These are phyloP conservation scores for Euwallacea similis DNA, from an alignment of 1,140 invertebrate species.

Conservation along the genomic window DNA sequence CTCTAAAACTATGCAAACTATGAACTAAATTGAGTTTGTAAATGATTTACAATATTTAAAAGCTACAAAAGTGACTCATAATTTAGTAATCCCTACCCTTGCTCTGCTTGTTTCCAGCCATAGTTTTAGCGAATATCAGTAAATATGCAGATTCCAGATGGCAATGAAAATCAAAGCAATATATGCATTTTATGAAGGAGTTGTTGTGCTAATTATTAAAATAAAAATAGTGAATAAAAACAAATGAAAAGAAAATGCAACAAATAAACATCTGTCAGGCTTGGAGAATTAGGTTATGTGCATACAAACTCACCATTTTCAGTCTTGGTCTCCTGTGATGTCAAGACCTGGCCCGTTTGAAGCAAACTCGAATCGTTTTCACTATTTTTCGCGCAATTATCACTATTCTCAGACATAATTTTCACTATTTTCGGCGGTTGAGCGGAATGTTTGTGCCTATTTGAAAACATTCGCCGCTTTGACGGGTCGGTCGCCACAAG, in stretches of 20 bases:
- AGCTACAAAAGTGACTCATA: background rate
- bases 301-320: constrained; percentile 44
- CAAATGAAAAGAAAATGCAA: constrained; percentile 24
- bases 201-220: too few relatives aligned
- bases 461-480: constrained; percentile 34
- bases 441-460: constrained; percentile 37
- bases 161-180: too few relatives aligned
- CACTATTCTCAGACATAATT: constrained; percentile 51
- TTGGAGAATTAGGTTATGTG: constrained; percentile 28
- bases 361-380: constrained; percentile 45
- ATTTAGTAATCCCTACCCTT: background rate
- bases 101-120: background rate
- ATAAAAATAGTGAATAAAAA: background rate
- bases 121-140: background rate
- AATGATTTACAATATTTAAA: too few relatives aligned
- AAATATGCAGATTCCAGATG: background rate
- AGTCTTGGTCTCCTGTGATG: constrained; percentile 36
- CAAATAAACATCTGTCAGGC: constrained; percentile 40
- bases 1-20: too few relatives aligned
- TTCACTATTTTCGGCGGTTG: constrained; percentile 49
- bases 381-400: constrained; percentile 45
- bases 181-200: too few relatives aligned
- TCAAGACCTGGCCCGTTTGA: constrained; percentile 36
- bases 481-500: constrained; percentile 11
- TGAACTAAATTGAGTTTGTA: too few relatives aligned